Base-by-base conservation (phyloP, 2,113 vertebrate species). In the Pao palembangensis region DNA sequence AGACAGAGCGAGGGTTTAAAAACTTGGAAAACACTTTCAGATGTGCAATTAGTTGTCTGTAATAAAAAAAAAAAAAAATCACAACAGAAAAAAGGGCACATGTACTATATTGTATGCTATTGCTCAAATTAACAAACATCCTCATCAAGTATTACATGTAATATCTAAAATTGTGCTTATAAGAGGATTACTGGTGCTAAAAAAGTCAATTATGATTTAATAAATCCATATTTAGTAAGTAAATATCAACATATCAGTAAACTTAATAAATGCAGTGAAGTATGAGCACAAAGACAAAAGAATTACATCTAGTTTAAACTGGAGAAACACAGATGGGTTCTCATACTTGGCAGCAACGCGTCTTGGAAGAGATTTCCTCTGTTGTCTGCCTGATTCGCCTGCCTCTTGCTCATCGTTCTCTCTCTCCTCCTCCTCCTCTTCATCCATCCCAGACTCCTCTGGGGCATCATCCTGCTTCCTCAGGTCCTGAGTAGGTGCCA, bases 1-100 rank as follows among this genome's bases (percentile, higher is more conserved):
- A 98, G 11, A 99, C 87, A 0, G 95, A 82, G 43, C 93, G 92
- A 38, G 97, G 96, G 89, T 98, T 97, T 4, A 89, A 92, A 90
- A 99, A 99, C 57, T 95, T 96, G 52, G 94, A 91, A 56, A 99
- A 99, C 64, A 99, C 92, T 63, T 93, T 93, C 61, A 99, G 88
- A 69, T 99, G 96, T 18, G 88, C 83, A 20, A 94, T 92, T 49
- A 99, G 91, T 20, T 98, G 94, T 68, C 97, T 99, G 86, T 5
- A 47, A 44, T 4, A 44, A 44, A 16, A 44, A 3, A 16, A 47
- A 11, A 7, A 47, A 11, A 16, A 47, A n/a, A 38, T 11, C 34
- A 38, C 34, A 38, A 38, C 10, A 10, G 34, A 38, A 38, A 38
- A 38, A 38, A 12, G 11, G 8, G 34, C 34, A 8, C 2, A 12